Evolutionary conservation across 2,113 vertebrate genomes (phyloP).

Genomic region (Pteruthius melanotis): DNA sequence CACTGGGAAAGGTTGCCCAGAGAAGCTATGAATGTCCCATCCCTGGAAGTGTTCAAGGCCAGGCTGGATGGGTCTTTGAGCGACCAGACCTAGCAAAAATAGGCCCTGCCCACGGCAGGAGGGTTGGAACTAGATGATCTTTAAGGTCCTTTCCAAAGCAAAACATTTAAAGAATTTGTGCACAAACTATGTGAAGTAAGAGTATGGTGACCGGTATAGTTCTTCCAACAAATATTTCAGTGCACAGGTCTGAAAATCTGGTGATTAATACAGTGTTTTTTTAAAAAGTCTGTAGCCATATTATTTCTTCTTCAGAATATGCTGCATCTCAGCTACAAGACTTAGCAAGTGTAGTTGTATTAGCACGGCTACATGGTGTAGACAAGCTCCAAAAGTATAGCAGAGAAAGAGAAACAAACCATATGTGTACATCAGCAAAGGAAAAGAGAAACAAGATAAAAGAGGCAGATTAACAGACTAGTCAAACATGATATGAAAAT

Average conservation of each 20-base stretch:
- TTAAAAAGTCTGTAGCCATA: background rate
- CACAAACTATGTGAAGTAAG: background rate
- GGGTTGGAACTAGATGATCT: background rate
- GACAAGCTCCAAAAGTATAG: background rate
- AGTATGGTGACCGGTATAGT: fast-evolving
- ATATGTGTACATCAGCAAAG: background rate
- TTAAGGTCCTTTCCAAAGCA: background rate
- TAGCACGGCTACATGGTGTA: background rate
- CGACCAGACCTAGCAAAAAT: background rate
- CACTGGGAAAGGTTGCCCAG: background rate
- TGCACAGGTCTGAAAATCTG: background rate
- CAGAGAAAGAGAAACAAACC: background rate
- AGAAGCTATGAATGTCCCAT: background rate
- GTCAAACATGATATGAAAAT: background rate
- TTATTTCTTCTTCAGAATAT: background rate
- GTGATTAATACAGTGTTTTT: background rate
- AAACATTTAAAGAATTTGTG: background rate
- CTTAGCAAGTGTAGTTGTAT: background rate
- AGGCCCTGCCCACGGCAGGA: background rate
- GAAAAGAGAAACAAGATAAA: background rate
- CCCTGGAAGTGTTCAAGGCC: background rate
- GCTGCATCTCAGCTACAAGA: background rate
- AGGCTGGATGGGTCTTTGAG: background rate
- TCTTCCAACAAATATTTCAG: background rate
- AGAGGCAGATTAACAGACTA: background rate